phyloP scores from a whole-genome alignment of 2,888 invertebrate genomes.

The Alcis repandata region DNA sequence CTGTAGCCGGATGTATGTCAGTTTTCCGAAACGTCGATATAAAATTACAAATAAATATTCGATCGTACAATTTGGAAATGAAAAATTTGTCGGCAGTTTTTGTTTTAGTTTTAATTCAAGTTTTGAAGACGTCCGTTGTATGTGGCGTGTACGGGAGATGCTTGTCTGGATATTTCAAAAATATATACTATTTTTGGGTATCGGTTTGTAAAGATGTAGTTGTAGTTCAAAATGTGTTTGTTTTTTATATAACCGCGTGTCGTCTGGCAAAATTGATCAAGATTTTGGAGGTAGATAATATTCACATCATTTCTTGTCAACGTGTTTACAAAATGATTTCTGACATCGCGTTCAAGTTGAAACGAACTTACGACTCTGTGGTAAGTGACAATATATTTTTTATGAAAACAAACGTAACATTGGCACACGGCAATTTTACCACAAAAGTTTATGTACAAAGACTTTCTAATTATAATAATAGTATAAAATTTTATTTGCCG shows the following conservation, averaged over 20 bases:
- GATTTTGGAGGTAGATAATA: neutral
- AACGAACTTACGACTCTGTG: neutral
- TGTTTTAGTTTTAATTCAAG: neutral
- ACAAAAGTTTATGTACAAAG: too few species aligned
- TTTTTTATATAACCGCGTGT: neutral
- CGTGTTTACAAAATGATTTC: constrained; percentile 9
- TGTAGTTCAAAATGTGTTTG: neutral
- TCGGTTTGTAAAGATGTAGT: neutral
- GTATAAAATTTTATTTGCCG: too few species aligned
- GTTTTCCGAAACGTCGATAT: neutral
- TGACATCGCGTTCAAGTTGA: constrained; percentile 7
- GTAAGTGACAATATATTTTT: neutral
- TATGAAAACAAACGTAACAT: too few species aligned
- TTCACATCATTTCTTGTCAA: neutral
- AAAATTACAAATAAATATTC: neutral
- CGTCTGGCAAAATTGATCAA: neutral
- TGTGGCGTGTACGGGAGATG: neutral
- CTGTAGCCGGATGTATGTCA: constrained; percentile 4
- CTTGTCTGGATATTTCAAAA: neutral
- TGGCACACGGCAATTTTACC: too few species aligned
- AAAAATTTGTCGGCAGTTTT: neutral
- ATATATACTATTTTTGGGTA: constrained; percentile 1
- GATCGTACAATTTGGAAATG: neutral
- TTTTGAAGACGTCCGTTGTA: neutral
- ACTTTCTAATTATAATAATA: too few species aligned